Base-by-base conservation (phyloP, 2,797 vertebrate genomes). In the Urocyon cinereoargenteus region DNA sequence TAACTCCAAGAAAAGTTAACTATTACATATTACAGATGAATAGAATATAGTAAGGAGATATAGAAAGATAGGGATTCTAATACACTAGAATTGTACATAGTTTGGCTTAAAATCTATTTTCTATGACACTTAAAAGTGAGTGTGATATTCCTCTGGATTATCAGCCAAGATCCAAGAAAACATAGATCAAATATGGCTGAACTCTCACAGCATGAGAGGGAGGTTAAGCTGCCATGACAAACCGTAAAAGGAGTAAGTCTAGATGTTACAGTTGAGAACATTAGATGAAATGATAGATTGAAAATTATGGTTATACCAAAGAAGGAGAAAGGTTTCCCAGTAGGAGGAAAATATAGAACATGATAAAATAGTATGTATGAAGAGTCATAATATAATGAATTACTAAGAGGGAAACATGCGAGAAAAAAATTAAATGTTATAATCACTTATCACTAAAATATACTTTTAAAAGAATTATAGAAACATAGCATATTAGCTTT, bases 301-400 rank as follows among this genome's bases (percentile, higher is more conserved):
- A 97, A 96, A 97, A 86, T 94, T 95, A 40, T 97, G 51, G 26
- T 96, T 36, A 87, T 61, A 64, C 57, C 36, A 85, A 93, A 77
- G 64, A 28, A 91, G 84, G 57, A 83, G 22, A 89, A n/a, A 83
- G 45, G 77, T 87, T 96, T 92, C 70, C 86, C 40, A n/a, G 16
- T 49, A 89, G 24, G 12, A 66, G 26, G 84, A 82, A 94, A 95
- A 95, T 81, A 92, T 93, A 95, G 93, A 97, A 40, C 62, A 86
- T 96, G 96, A 94, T 40, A 86, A 93, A 97, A 82, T 79, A 97
- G 66, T 14, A 86, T 34, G 16, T 66, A 96, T 81, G 84, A 93
- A 97, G 72, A 86, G n/a, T 93, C 92, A 93, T 96, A 97, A 98
- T 98, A 96, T 94, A 97, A 87, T 90, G 21, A 95, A 96, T 96